These are phyloP conservation scores for Lasioglossum villosulum DNA, from an alignment of 2,888 invertebrate species.

Conservation along the genomic window DNA sequence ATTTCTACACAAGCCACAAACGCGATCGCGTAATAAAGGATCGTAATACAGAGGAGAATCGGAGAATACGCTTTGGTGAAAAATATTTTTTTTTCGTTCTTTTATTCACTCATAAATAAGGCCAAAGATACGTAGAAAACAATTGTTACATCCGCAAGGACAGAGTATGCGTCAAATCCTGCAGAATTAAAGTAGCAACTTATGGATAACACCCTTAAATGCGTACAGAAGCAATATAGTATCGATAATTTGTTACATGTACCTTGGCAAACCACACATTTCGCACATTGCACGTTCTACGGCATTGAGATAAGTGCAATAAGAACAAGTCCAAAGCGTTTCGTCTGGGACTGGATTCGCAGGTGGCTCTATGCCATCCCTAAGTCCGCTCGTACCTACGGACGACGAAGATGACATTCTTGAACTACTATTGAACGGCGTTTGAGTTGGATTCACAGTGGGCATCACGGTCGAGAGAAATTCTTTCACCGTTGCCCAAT, in stretches of 20 bases:
- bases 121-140: conserved; percentile 76
- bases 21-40: conserved; percentile 11
- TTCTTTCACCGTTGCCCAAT: conserved; percentile 95
- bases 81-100: conserved; percentile 57
- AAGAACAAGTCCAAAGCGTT: conserved; percentile 94
- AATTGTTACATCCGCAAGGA: conserved; percentile 73
- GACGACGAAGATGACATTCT: conserved; percentile 70
- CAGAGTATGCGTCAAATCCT: conserved; percentile 72
- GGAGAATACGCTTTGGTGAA: conserved; percentile 50
- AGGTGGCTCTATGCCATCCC: conserved; percentile 77
- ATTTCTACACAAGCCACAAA: conserved; percentile 1
- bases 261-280: conserved; percentile 96
- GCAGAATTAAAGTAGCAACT: conserved; percentile 69
- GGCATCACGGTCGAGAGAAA: conserved; percentile 87
- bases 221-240: conserved; percentile 56
- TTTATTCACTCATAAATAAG: conserved; percentile 76
- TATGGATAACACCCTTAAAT: conserved; percentile 60
- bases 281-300: conserved; percentile 92
- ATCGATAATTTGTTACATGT: conserved; percentile 67
- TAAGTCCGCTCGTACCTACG: conserved; percentile 66
- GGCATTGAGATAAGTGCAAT: conserved; percentile 97
- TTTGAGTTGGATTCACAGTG: conserved; percentile 76
- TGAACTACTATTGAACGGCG: conserved; percentile 73
- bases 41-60: conserved; percentile 37
- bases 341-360: conserved; percentile 81